Conservation (phyloP, 2,888 invertebrate species). For the Netelia inedita region DNA sequence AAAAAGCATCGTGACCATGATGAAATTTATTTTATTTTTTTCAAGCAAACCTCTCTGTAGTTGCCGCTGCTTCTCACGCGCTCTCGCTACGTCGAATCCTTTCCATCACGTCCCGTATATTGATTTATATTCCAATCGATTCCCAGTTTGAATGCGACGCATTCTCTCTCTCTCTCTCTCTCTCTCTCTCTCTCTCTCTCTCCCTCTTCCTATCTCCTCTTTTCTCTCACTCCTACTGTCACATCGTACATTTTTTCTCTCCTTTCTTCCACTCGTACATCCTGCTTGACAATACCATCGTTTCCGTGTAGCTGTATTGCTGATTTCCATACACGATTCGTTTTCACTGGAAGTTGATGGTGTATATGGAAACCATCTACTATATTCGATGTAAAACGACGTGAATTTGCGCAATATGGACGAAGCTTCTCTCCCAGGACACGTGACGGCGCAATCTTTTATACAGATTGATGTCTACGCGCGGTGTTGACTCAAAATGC, state of each 20-base stretch:
- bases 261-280: background rate
- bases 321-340: slow-evolving; percentile 57
- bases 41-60: background rate
- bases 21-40: slow-evolving; percentile 25
- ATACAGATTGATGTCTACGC: background rate
- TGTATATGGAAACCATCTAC: slow-evolving; percentile 48
- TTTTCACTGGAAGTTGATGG: slow-evolving; percentile 51
- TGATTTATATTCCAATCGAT: slow-evolving; percentile 69
- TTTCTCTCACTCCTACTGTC: background rate
- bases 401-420: slow-evolving; percentile 56
- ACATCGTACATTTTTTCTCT: background rate
- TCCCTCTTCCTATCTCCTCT: background rate
- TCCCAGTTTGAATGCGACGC: slow-evolving; percentile 55
- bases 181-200: background rate
- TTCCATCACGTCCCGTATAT: slow-evolving; percentile 51
- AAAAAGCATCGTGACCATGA: slow-evolving; percentile 17
- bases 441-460: slow-evolving; percentile 4
- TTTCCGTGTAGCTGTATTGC: slow-evolving; percentile 7
- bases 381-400: slow-evolving; percentile 38
- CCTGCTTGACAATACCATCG: slow-evolving; percentile 6
- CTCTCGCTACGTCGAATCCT: slow-evolving; percentile 37
- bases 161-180: slow-evolving; percentile 39
- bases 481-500: background rate
- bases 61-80: background rate
- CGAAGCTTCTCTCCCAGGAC: slow-evolving; percentile 3